Evolutionary conservation across 1,140 invertebrate genomes (phyloP), one percentile per base, ranked within the genome.

Genomic region (Caenorhabditis tropicalis): DNA sequence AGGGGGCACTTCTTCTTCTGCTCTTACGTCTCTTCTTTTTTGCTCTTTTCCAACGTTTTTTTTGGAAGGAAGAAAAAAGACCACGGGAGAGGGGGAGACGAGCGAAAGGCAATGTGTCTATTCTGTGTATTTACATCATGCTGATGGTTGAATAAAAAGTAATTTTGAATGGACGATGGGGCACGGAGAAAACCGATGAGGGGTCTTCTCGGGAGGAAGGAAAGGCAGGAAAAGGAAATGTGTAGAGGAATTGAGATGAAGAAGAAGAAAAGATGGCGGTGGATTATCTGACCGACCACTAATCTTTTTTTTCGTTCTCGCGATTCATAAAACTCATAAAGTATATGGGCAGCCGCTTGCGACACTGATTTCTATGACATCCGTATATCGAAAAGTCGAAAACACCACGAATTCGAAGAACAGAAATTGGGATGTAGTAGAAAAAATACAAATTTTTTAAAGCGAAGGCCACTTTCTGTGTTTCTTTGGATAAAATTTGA

Each of bases 321-420:
- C n/a, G 33, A 74, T 74, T 74, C 65, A 74, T 43, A 74, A 74
- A 74, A 74, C 65, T 74, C 65, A 74, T 74, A 74, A 74, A 74
- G 29, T 43, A 46, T 36, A 74, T 39, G 29, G 36, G 16, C 29
- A 65, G 10, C 5, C 43, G 5, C 24, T n/a, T n/a, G 19, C 21
- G 49, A n/a, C 16, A n/a, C 6, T 51, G 49, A 19, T 19, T 51
- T 51, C 53, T 43, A 43, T 6, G 5, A 43, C 39, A 43, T 43
- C 12, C 39, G n/a, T n/a, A n/a, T n/a, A n/a, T n/a, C n/a, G n/a
- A n/a, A n/a, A n/a, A n/a, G n/a, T n/a, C n/a, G n/a, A n/a, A n/a
- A n/a, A n/a, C n/a, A n/a, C n/a, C n/a, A n/a, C n/a, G n/a, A n/a
- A n/a, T n/a, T n/a, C n/a, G n/a, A n/a, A n/a, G n/a, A n/a, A n/a